These are phyloP conservation scores for Villa cingulata DNA, from an alignment of 2,888 invertebrate species.

Conservation along the genomic window DNA sequence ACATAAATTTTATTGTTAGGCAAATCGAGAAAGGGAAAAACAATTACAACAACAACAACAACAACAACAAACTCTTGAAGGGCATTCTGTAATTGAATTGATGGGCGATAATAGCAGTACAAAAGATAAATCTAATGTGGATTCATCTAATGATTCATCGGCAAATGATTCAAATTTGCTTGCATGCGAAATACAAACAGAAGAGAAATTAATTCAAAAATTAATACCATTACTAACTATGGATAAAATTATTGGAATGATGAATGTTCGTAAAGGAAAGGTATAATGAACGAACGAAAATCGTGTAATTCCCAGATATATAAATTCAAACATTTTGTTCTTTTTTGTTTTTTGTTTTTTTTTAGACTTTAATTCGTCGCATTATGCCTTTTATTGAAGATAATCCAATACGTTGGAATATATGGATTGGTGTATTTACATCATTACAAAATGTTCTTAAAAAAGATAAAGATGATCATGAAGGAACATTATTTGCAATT, in stretches of 20 bases:
- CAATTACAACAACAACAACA: slow-evolving; percentile 30
- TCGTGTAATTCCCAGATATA: not conserved
- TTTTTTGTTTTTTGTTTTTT: slow-evolving; percentile 12
- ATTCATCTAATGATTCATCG: slow-evolving; percentile 27
- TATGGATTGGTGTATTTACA: slow-evolving; percentile 32
- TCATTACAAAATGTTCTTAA: slow-evolving; percentile 31
- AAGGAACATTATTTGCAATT: slow-evolving; percentile 28
- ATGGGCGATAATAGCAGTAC: not conserved
- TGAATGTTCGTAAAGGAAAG: slow-evolving; percentile 72
- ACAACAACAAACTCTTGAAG: not conserved
- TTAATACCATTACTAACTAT: slow-evolving; percentile 50
- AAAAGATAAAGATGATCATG: slow-evolving; percentile 33
- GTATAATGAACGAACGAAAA: slow-evolving; percentile 33
- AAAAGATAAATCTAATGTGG: slow-evolving; percentile 22
- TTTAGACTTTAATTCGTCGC: slow-evolving; percentile 51
- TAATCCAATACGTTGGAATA: slow-evolving; percentile 28
- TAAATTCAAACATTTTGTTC: not conserved
- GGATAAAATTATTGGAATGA: slow-evolving; percentile 57
- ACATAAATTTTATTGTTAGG: slow-evolving; percentile 17
- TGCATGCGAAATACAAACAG: slow-evolving; percentile 31
- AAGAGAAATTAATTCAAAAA: slow-evolving; percentile 46
- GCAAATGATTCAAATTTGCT: slow-evolving; percentile 28
- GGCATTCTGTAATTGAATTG: not conserved
- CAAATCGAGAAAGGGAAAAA: slow-evolving; percentile 34
- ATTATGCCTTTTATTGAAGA: slow-evolving; percentile 43